A percentile compares a stretch with the other conserved stretches of the same genome.
Conservation (phyloP, 2,888 invertebrate species). For the Dasypogon diadema region DNA sequence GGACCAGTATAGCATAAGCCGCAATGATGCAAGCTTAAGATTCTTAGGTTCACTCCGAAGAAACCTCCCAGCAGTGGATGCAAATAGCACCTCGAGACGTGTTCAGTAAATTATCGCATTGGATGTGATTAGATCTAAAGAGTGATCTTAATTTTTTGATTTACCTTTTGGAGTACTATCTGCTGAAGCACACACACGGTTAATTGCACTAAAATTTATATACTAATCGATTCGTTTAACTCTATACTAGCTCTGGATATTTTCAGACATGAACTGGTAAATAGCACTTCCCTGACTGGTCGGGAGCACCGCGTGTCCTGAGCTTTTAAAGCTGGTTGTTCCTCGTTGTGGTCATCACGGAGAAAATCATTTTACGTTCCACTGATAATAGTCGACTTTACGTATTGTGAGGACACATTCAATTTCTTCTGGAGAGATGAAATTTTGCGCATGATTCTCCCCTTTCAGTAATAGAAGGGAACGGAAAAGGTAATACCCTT, state of each 20-base stretch:
- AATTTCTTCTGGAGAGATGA: neutral
- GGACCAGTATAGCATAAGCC: neutral
- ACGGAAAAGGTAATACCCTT: neutral
- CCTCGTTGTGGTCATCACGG: neutral
- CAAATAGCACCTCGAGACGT: conserved; percentile 3
- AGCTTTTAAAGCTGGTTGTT: conserved; percentile 64
- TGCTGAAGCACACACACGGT: neutral
- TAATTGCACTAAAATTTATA: neutral
- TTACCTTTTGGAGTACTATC: neutral
- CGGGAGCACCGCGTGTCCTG: conserved; percentile 63
- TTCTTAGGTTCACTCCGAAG: neutral
- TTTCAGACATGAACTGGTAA: conserved; percentile 51
- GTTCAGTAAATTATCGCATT: neutral
- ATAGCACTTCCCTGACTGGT: conserved; percentile 63
- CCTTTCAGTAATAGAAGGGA: neutral
- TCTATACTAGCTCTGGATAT: neutral
- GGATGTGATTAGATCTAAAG: neutral
- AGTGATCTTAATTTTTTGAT: neutral
- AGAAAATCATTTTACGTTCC: neutral
- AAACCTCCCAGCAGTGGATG: neutral
- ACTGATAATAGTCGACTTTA: conserved; percentile 7
- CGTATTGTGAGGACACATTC: neutral
- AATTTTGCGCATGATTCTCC: conserved; percentile 31
- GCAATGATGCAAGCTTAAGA: neutral
- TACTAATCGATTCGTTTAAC: neutral